These are phyloP conservation scores for Platanista minor DNA, from an alignment of 2,113 vertebrate species.

Conservation along the genomic window DNA sequence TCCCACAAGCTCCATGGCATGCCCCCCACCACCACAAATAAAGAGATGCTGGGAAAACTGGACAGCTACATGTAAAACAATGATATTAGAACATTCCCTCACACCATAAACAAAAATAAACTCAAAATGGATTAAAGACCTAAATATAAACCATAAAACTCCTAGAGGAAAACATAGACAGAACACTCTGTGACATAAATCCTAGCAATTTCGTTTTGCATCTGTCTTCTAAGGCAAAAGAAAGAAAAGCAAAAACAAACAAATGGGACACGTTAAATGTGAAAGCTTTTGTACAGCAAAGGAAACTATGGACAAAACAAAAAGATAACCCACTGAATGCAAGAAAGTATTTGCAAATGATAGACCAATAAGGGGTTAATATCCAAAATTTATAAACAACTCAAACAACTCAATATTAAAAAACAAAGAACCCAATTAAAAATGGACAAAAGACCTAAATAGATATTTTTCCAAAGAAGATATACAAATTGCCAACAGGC, in stretches of 20 bases:
- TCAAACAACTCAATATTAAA: not conserved
- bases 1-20: not conserved
- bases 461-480: not conserved
- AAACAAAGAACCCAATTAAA: not conserved
- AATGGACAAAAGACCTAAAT: not conserved
- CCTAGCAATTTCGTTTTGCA: too few relatives aligned
- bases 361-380: not conserved
- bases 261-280: not conserved
- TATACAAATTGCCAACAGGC: not conserved
- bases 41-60: not conserved
- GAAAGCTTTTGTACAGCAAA: not conserved
- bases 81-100: not conserved
- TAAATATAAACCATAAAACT: not conserved
- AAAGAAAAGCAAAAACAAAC: too few relatives aligned
- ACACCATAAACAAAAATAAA: not conserved
- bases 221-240: too few relatives aligned
- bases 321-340: not conserved
- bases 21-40: too few relatives aligned
- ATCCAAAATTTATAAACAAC: not conserved
- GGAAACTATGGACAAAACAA: not conserved
- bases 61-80: not conserved
- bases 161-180: not conserved
- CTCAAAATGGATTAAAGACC: not conserved
- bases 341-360: not conserved
- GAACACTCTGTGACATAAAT: not conserved